phyloP scores from a whole-genome alignment of 1,140 invertebrate species.

The Streblospio benedicti region DNA sequence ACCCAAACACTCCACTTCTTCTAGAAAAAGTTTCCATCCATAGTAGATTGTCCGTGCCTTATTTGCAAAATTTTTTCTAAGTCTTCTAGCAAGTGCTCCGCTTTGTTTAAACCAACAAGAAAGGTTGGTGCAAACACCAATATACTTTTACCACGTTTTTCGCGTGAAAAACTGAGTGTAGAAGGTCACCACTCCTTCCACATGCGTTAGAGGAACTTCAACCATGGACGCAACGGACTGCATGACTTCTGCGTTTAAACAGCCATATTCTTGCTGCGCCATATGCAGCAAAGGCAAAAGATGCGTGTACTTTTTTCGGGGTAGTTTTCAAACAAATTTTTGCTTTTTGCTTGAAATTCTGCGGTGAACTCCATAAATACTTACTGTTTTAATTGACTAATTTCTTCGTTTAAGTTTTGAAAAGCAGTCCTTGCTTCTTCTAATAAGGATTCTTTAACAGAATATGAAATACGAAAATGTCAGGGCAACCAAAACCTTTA shows the following conservation, averaged over 20 bases:
- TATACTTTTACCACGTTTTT: not conserved
- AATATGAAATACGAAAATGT: too few relatives aligned
- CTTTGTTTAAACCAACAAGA: not conserved
- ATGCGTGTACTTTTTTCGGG: not conserved
- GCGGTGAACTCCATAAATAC: not conserved
- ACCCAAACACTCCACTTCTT: conserved; percentile 3
- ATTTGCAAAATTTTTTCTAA: conserved; percentile 1
- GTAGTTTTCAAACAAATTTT: conserved; percentile 2
- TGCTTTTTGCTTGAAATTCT: not conserved
- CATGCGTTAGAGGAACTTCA: not conserved
- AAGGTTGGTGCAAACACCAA: not conserved
- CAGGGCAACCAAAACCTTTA: too few relatives aligned
- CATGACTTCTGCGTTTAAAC: not conserved
- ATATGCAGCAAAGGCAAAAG: conserved; percentile 4
- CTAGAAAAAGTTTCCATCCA: not conserved
- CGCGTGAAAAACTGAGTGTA: not conserved
- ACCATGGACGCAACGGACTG: not conserved
- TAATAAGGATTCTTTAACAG: too few relatives aligned
- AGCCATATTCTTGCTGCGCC: conserved; percentile 3
- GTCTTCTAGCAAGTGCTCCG: not conserved
- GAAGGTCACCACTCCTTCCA: conserved; percentile 3
- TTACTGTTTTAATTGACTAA: too few relatives aligned
- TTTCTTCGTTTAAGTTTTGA: too few relatives aligned
- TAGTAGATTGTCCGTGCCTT: not conserved
- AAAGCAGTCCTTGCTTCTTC: too few relatives aligned